Evolutionary conservation across 2,888 invertebrate species (phyloP), one percentile per base, ranked within the genome.

Genomic region (Calameuta pallipes): DNA sequence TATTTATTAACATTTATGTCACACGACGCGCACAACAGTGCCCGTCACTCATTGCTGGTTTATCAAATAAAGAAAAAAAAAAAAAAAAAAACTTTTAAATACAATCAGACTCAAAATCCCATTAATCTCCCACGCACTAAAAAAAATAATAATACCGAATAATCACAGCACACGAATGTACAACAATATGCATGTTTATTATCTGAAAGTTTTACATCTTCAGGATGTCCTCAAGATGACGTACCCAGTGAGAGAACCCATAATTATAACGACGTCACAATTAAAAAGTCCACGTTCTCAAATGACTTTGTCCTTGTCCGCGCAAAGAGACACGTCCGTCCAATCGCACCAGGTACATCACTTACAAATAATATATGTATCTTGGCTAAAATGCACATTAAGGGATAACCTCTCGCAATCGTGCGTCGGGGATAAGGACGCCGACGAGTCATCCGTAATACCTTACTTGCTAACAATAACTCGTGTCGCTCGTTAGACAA

Each of bases 131-230:
- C 56, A 56, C 6, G 9, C 56, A 23, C 1, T 23, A 9, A 9
- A 9, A 56, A 13, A 33, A 36, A 36, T 11, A 36, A 12, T 56
- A 23, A 6, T 56, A 23, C 9, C 41, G 2, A 56, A 23, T 2
- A 56, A 56, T 71, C 31, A 31, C 33, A 34, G 3, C 71, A 31
- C 34, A 33, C 71, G 6, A 71, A 12, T 87, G 85, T 89, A 89
- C 89, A 90, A 90, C 88, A 89, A 90, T 89, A 90, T 87, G 88
- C 86, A 90, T 89, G 86, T 90, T 90, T 90, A 90, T 90, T 89
- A 89, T 90, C 87, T 87, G 86, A 90, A 89, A 88, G 88, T 89
- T 85, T 86, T 89, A 87, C 87, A 90, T 89, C 87, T 87, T 85
- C 81, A 87, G 84, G 87, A 88, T 75, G 71, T 75, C 73, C 34